Evolutionary conservation across 2,888 invertebrate genomes (phyloP), one percentile per base, ranked within the genome.

Genomic region (Pandemis cinnamomeana): DNA sequence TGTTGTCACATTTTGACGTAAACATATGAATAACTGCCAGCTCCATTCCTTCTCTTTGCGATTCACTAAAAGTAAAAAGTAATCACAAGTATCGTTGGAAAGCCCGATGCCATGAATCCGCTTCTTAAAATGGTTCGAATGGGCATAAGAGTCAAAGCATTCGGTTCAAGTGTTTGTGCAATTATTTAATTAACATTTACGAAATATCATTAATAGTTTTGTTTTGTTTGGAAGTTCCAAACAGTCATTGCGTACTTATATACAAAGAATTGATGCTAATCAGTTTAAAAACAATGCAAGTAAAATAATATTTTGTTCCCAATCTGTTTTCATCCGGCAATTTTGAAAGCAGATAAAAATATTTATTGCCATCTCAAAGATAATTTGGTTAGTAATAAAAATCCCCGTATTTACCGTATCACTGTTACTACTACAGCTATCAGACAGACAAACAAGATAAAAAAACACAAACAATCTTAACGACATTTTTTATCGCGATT

Each of bases 391-490:
- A 79, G 85, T 80, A 86, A 87, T 89, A 89, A 90, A 84, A 89
- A 87, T 85, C 84, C 73, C 84, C 83, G 84, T 89, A 87, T 90
- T 89, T 88, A 89, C 89, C 86, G 84, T 86, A 86, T 82, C 84
- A 87, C 84, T 85, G 86, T 84, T 81, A 20, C 20, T 20, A 20
- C 20, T 20, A 78, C 80, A 82, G 84, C 86, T 89, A 91, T 91
- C 90, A 84, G 83, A 82, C 83, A 82, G 77, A 84, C 85, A 87
- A 87, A 86, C 82, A 85, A 90, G 88, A 91, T 91, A 91, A 90
- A 91, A 91, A 87, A 84, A 74, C 66, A 81, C 81, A 77, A 83
- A 86, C 85, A 88, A 90, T 89, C 90, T 88, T 91, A 91, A 92
- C 89, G 89, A 89, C 81, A 67, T 82, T 83, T 64, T 85, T 91